A percentile compares a stretch with the other conserved stretches of the same genome.
Evolutionary conservation across 2,797 vertebrate genomes (phyloP).

Genomic region (Gambusia yucatana): DNA sequence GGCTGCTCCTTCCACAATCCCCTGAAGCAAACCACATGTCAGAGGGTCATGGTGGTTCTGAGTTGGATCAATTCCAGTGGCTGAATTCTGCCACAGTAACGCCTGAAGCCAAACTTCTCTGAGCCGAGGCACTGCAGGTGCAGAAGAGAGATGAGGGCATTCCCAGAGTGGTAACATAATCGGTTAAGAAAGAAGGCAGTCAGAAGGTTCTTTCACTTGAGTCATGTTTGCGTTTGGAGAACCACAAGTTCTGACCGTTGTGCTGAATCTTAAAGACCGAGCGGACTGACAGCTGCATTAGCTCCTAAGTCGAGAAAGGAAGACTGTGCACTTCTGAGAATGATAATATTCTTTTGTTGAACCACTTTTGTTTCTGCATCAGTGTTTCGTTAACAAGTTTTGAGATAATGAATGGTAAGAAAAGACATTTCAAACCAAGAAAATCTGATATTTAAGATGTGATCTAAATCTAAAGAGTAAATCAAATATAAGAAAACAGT

Average conservation of each 20-base stretch:
- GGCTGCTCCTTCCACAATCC: slow-evolving; percentile 13
- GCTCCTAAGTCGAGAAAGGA: background rate
- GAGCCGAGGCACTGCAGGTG: slow-evolving; percentile 8
- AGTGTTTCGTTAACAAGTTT: background rate
- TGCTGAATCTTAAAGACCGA: background rate
- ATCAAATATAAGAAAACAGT: no score
- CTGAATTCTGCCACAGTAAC: slow-evolving; percentile 14
- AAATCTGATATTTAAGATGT: background rate
- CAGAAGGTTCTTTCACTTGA: slow-evolving; percentile 8
- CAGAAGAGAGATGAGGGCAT: slow-evolving; percentile 3
- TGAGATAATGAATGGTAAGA: background rate
- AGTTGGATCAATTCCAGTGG: slow-evolving; percentile 12
- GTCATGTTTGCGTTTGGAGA: background rate
- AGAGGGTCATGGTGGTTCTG: slow-evolving; percentile 14
- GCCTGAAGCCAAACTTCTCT: slow-evolving; percentile 19
- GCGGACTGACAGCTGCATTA: background rate
- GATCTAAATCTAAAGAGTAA: background rate
- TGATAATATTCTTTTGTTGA: background rate
- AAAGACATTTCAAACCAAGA: background rate
- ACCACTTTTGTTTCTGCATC: background rate
- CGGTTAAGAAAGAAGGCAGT: slow-evolving; percentile 2
- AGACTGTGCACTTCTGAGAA: background rate
- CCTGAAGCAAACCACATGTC: slow-evolving; percentile 16
- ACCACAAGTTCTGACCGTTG: background rate
- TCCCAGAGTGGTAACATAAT: slow-evolving; percentile 11